Base-by-base conservation (phyloP, 2,888 invertebrate species). In the Ochropleura leucogaster region DNA sequence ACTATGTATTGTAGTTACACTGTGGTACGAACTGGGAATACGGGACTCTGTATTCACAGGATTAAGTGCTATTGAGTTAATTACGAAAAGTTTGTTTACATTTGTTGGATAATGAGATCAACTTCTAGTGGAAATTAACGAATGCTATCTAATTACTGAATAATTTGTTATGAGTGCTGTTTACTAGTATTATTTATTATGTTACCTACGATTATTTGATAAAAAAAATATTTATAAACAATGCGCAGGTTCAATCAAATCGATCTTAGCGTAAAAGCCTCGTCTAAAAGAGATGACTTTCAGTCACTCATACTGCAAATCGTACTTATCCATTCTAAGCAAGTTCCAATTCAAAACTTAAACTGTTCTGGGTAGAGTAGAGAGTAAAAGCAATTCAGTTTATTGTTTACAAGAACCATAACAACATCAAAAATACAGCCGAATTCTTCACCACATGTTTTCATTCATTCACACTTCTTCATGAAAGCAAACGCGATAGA, bases 391-490 rank as follows among this genome's bases (percentile, higher is more conserved):
- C n/a, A n/a, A n/a, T 20, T 57, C 16, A 30, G 42, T 74, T 30
- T n/a, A 63, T 5, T 18, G 65, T 62, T 74, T n/a, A 55, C 47
- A 67, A 59, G 44, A 76, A 76, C 44, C n/a, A 57, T 30, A 30
- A 51, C n/a, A 72, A 72, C 30, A 44, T 59, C n/a, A 20, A 72
- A 51, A 53, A 73, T n/a, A 44, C 18, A 55, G 18, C 14, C n/a
- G 10, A 30, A 60, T 75, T 68, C 77, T 46, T 53, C 12, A 0
- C 6, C 68, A 77, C 49, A 16, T 68, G 75, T 5, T 53, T 77
- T 47, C 68, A 75, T 76, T 67, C 20, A 42, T 62, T 77, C 46
- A 53, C 77, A 75, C 67, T 60, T 66, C 18, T 20, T 30, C 44
- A 20, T 51, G 0, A 20, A 74, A 46, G 40, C 12, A 8, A 74